Evolutionary conservation across 2,113 vertebrate genomes (phyloP), one percentile per base, ranked within the genome.

Genomic region (Corythornis madagascariensis): DNA sequence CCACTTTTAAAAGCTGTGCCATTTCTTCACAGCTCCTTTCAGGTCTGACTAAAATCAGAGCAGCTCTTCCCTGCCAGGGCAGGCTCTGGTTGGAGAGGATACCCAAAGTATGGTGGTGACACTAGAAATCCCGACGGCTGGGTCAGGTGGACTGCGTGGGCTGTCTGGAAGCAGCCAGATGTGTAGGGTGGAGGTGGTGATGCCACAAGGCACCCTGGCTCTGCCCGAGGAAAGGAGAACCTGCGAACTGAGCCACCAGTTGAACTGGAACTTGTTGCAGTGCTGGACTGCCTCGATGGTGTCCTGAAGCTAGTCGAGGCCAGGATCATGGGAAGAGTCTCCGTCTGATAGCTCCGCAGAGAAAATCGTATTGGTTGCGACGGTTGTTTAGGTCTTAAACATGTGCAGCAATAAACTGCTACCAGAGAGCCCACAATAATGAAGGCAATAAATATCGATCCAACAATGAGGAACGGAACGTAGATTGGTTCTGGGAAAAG

Each of bases 241-340:
- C 99, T 97, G 13, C 98, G 97, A 48, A 98, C 96, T 1, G 99
- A 99, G 90, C 99, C 97, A 2, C 98, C 97, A 0, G 98, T 98
- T 0, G 99, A 99, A 77, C 98, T 99, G 92, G 99, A 99, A 86
- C 98, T 99, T 74, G 99, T 99, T 1, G 98, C 99, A 0, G 99
- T 99, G 85, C 99, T 99, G 95, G 99, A 99, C 96, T 99, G 99
- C 18, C 99, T 95, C 4, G 99, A 99, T 0, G 99, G 99, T 0
- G 99, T 97, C 33, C 99, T 97, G 89, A 99, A 98, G 95, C 96
- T 98, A 1, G 98, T 95, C 0, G 98, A 97, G 63, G 98, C 98
- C 86, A 99, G 92, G 97, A 99, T 99, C 99, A 99, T 99, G 93
- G 99, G 99, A 59, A 99, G 98, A 90, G 99, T 99, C 97, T 99